Percentiles rank a stretch among this genome's conserved stretches.
These are phyloP conservation scores for Mythimna loreyi DNA, from an alignment of 2,888 invertebrate genomes.

Conservation along the genomic window DNA sequence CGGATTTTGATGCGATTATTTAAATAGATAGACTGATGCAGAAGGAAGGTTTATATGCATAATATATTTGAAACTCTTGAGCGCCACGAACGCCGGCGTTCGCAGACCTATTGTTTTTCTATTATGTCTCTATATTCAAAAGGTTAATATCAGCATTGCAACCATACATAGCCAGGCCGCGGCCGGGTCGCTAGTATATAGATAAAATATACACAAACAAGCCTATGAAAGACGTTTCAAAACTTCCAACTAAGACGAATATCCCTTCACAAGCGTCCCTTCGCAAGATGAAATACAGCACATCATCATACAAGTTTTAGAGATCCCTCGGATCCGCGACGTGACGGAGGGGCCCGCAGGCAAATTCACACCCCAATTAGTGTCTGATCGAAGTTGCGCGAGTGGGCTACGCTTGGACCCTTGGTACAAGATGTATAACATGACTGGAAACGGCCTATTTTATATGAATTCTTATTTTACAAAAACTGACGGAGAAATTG, in stretches of 20 bases:
- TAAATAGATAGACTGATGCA: too few relatives aligned
- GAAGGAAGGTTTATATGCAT: too few relatives aligned
- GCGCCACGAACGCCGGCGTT: too few relatives aligned
- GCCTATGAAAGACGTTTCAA: slow-evolving; percentile 22
- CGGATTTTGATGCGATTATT: too few relatives aligned
- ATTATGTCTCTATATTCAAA: too few relatives aligned
- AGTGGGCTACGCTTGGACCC: slow-evolving; percentile 56
- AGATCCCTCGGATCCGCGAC: slow-evolving; percentile 50
- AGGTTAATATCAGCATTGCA: too few relatives aligned
- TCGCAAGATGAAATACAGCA: slow-evolving; percentile 48
- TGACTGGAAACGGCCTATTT: slow-evolving; percentile 42
- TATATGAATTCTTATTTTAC: not conserved
- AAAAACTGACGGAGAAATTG: not conserved
- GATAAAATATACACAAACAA: slow-evolving; percentile 6
- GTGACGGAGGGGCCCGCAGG: slow-evolving; percentile 66
- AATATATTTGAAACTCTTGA: too few relatives aligned
- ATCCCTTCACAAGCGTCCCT: slow-evolving; percentile 13
- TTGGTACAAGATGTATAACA: slow-evolving; percentile 33
- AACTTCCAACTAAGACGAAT: slow-evolving; percentile 28
- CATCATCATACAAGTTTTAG: slow-evolving; percentile 62
- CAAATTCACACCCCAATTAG: slow-evolving; percentile 82
- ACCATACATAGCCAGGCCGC: too few relatives aligned
- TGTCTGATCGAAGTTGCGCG: slow-evolving; percentile 72
- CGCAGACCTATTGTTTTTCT: too few relatives aligned
- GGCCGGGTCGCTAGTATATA: too few relatives aligned